Percentiles rank a stretch among this genome's conserved stretches.
phyloP scores from a whole-genome alignment of 2,797 vertebrate species.

The Tragopan temminckii region DNA sequence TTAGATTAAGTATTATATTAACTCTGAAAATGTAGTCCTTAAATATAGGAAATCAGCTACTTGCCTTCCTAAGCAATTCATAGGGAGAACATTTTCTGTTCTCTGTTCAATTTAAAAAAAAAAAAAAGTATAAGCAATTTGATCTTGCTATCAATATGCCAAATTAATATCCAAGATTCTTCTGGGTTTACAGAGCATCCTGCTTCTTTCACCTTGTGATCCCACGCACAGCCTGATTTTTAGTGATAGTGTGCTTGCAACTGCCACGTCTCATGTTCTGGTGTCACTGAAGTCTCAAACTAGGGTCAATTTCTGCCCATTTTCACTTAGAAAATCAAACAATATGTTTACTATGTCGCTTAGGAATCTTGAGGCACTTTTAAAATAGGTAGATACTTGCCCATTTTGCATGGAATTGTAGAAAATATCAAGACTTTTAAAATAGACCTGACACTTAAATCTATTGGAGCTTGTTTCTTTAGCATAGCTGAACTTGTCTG shows the following conservation, averaged over 20 bases:
- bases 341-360: not conserved
- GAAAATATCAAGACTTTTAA: not conserved
- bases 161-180: not conserved
- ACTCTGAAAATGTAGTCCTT: not conserved
- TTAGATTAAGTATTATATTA: not conserved
- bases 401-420: not conserved
- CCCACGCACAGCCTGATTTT: fast-evolving
- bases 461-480: fast-evolving
- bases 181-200: not conserved
- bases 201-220: fast-evolving
- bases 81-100: not conserved
- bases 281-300: fast-evolving
- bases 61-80: not conserved
- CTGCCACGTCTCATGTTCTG: not conserved
- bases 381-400: not conserved
- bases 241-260: not conserved
- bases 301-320: not conserved
- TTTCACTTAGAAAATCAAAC: not conserved
- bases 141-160: not conserved
- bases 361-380: not conserved
- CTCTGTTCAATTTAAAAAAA: too few relatives aligned
- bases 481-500: not conserved
- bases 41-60: not conserved
- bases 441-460: not conserved
- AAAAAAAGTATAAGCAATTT: not conserved